Base-by-base conservation (phyloP, 2,888 invertebrate species). In the Steinernema scapterisci region DNA sequence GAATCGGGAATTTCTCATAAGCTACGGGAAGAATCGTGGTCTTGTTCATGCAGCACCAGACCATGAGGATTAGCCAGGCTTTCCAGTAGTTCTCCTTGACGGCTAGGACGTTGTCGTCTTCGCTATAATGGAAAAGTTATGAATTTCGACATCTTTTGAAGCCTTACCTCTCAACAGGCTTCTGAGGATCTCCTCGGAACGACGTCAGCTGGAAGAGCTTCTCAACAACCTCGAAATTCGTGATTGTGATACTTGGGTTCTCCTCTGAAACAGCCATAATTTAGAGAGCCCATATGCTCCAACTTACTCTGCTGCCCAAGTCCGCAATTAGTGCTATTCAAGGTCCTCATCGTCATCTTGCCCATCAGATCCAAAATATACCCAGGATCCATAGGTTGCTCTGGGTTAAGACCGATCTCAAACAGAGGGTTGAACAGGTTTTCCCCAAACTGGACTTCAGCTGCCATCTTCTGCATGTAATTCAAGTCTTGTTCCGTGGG, bases 11-110 rank as follows among this genome's bases (percentile, higher is more conserved):
- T 25, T 25, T 19, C 23, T 54, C 54, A 25, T 54, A 54, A 21
- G 54, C 54, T 2, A 6, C 21, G 5, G 54, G 54, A 3, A 54
- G 21, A 25, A 54, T 25, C 6, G 16, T 3, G 19, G 25, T 25
- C 54, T 25, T 19, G 25, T 54, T 54, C 54, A 54, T 54, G 54
- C 21, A 54, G 21, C 54, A 23, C 54, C 54, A 54, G 13, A 54
- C 54, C 3, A 54, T 3, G 21, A 25, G 19, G 23, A 54, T 25
- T 3, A 54, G 13, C 54, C 54, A 54, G 5, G 54, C 54, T 25
- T 25, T 54, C 54, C 54, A 54, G 25, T 54, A 54, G 21, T 19
- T 25, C 3, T 54, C 54, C 13, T 54, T 54, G 6, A 54, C 25
- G 3, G 54, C 7, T 19, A 54, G 13, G 13, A 19, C 5, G 54